These are phyloP conservation scores for Agonopterix subpropinquella DNA, from an alignment of 2,888 invertebrate species.

Conservation along the genomic window DNA sequence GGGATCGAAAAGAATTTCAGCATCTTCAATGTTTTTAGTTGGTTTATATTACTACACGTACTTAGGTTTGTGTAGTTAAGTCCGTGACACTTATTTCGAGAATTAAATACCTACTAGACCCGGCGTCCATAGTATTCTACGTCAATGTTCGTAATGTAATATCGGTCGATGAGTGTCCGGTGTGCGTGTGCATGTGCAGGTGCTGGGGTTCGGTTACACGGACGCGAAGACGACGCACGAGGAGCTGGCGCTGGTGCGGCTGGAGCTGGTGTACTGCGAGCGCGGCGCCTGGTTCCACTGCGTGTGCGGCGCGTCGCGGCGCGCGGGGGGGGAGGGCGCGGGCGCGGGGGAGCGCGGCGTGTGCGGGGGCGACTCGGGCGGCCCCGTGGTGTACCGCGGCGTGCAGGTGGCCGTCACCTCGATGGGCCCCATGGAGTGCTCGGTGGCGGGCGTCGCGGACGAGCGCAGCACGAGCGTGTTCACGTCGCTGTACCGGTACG, in stretches of 20 bases:
- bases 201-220: slow-evolving; percentile 55
- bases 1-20: too few relatives aligned
- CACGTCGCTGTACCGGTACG: slow-evolving; percentile 46
- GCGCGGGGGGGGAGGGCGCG: not conserved
- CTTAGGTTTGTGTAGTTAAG: too few relatives aligned
- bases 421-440: slow-evolving; percentile 52
- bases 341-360: slow-evolving; percentile 19
- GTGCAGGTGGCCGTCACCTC: slow-evolving; percentile 44
- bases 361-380: slow-evolving; percentile 63
- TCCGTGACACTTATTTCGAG: too few relatives aligned
- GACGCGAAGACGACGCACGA: slow-evolving; percentile 42
- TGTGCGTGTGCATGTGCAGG: slow-evolving; percentile 23
- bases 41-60: too few relatives aligned
- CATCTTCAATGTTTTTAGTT: too few relatives aligned
- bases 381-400: slow-evolving; percentile 43
- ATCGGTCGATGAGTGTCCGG: not conserved
- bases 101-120: too few relatives aligned
- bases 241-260: slow-evolving; percentile 39
- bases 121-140: too few relatives aligned
- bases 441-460: slow-evolving; percentile 6
- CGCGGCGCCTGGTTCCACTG: slow-evolving; percentile 42
- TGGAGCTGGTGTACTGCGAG: slow-evolving; percentile 40
- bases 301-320: slow-evolving; percentile 25
- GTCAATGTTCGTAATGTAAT: too few relatives aligned
- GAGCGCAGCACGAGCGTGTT: slow-evolving; percentile 47